Percentiles rank a stretch among this genome's conserved stretches.
Conservation (phyloP, 2,888 invertebrate species). For the Azorinus chamasolen region DNA sequence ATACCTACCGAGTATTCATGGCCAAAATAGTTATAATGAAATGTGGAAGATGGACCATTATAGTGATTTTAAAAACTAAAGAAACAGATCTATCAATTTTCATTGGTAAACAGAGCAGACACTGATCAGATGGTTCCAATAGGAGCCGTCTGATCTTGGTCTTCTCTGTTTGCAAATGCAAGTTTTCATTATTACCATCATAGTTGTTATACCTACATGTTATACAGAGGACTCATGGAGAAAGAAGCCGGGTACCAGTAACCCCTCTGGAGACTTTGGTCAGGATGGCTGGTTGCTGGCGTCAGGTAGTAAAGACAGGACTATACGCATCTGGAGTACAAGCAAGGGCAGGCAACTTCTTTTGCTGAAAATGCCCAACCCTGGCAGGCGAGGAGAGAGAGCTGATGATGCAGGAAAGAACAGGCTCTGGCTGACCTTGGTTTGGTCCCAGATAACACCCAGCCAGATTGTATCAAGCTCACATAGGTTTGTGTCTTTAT, state of each 20-base stretch:
- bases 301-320: conserved; percentile 90
- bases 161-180: no score
- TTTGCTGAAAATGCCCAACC: conserved; percentile 73
- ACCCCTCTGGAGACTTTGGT: conserved; percentile 64
- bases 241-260: conserved; percentile 27
- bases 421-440: conserved; percentile 80
- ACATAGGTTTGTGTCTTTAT: conserved; percentile 66
- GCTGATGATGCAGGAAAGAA: conserved; percentile 69
- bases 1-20: no score
- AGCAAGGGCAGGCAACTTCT: conserved; percentile 74
- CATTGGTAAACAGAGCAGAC: no score
- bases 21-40: no score
- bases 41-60: no score
- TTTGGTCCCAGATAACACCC: conserved; percentile 88
- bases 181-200: no score
- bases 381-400: conserved; percentile 55
- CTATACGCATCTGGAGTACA: conserved; percentile 84
- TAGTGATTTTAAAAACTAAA: no score
- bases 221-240: conserved; percentile 49
- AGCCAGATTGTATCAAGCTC: conserved; percentile 77
- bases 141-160: no score
- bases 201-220: no score
- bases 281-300: conserved; percentile 88
- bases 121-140: no score
- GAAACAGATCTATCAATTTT: no score